Percentiles rank a stretch among this genome's conserved stretches.
Evolutionary conservation across 2,888 invertebrate species (phyloP).

Genomic region (Lochmaea crataegi): DNA sequence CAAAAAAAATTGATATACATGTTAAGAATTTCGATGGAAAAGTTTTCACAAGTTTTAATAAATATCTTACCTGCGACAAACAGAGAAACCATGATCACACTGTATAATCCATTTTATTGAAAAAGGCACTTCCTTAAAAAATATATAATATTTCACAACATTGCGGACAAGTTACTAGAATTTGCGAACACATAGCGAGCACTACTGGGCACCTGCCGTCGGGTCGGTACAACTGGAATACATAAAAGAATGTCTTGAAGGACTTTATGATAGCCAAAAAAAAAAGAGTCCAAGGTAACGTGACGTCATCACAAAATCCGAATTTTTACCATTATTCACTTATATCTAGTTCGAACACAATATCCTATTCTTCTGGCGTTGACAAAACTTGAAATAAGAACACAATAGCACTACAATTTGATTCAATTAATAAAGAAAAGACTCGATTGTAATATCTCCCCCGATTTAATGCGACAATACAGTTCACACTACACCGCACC

Average conservation of each 20-base stretch:
- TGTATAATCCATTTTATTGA: slow-evolving; percentile 4
- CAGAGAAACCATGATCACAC: background rate
- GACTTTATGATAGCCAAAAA: slow-evolving; percentile 53
- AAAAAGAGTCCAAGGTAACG: slow-evolving; percentile 60
- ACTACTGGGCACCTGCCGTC: slow-evolving; percentile 28
- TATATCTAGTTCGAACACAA: slow-evolving; percentile 20
- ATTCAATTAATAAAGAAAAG: slow-evolving; percentile 15
- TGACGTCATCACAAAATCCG: slow-evolving; percentile 57
- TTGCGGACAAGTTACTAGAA: slow-evolving; percentile 26
- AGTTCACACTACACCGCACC: background rate
- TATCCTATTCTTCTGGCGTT: background rate
- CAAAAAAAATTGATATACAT: too few relatives aligned
- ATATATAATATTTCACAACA: slow-evolving; percentile 40
- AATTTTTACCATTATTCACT: slow-evolving; percentile 29
- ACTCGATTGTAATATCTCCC: slow-evolving; percentile 11
- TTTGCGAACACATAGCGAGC: slow-evolving; percentile 19
- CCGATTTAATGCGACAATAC: slow-evolving; percentile 11
- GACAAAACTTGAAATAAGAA: slow-evolving; percentile 16
- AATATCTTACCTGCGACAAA: background rate
- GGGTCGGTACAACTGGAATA: slow-evolving; percentile 22
- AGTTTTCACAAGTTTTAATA: background rate
- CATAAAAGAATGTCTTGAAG: slow-evolving; percentile 28
- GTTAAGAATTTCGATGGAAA: too few relatives aligned
- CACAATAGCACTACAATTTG: slow-evolving; percentile 13
- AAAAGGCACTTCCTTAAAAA: background rate